Percentiles rank a stretch among this genome's conserved stretches.
Conservation (phyloP, 2,888 invertebrate genomes). For the Scrobipalpa atriplicella region DNA sequence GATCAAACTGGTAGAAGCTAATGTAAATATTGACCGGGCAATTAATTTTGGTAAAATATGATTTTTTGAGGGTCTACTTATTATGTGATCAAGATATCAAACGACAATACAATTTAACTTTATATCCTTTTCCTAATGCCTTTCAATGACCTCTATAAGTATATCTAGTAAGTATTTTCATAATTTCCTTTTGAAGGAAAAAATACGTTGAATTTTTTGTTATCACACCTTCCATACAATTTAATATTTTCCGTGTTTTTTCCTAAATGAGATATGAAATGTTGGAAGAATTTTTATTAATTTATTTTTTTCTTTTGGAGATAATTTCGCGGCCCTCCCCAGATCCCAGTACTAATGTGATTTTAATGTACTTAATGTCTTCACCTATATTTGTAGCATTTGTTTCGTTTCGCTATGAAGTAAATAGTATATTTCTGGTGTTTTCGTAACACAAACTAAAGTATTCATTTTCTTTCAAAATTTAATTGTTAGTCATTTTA, state of each 20-base stretch:
- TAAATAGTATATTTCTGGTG: not conserved
- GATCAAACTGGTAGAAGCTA: conserved; percentile 49
- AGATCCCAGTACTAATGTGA: conserved; percentile 77
- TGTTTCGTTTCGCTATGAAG: conserved; percentile 47
- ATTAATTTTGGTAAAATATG: too few relatives aligned
- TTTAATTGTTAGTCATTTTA: too few relatives aligned
- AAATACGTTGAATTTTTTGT: conserved; percentile 35
- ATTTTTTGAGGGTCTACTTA: too few relatives aligned
- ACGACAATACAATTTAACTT: too few relatives aligned
- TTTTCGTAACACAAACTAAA: not conserved
- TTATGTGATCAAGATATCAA: too few relatives aligned
- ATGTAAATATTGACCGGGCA: conserved; percentile 23
- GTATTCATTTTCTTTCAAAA: not conserved
- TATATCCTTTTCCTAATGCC: too few relatives aligned
- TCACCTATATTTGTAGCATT: conserved; percentile 69
- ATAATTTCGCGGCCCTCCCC: conserved; percentile 71
- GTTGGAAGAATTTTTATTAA: conserved; percentile 68
- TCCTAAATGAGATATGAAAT: conserved; percentile 63
- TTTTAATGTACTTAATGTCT: conserved; percentile 79
- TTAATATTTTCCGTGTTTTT: conserved; percentile 62
- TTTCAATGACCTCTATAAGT: not conserved
- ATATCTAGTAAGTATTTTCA: not conserved
- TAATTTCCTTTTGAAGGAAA: not conserved
- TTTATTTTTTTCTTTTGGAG: conserved; percentile 71
- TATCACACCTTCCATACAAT: conserved; percentile 75